A percentile compares a stretch with the other conserved stretches of the same genome.
phyloP scores from a whole-genome alignment of 1,140 invertebrate species.

The Orius insidiosus region DNA sequence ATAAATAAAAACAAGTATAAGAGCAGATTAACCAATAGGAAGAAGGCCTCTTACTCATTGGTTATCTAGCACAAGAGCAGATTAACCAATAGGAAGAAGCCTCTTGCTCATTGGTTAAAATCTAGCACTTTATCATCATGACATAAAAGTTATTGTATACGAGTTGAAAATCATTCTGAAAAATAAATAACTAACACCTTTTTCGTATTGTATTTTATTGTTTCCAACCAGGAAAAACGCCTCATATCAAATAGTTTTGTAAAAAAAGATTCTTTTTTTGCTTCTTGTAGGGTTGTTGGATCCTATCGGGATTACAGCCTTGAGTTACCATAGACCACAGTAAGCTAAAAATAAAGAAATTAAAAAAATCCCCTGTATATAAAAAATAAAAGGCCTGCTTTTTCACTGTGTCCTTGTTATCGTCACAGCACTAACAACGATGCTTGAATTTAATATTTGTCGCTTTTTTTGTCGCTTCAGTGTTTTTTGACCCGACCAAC shows the following conservation, averaged over 20 bases:
- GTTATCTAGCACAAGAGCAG: too few relatives aligned
- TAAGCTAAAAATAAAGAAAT: slow-evolving; percentile 16
- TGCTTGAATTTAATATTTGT: slow-evolving; percentile 8
- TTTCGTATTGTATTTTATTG: not conserved
- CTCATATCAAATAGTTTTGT: not conserved
- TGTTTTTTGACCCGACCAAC: slow-evolving; percentile 7
- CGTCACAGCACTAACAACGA: not conserved
- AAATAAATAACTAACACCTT: not conserved
- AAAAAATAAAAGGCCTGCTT: too few relatives aligned
- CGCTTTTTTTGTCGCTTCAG: slow-evolving; percentile 8
- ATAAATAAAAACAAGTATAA: too few relatives aligned
- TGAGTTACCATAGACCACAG: slow-evolving; percentile 21
- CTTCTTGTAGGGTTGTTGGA: slow-evolving; percentile 22
- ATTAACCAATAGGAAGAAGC: too few relatives aligned
- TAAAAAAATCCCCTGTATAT: not conserved
- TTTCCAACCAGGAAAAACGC: not conserved
- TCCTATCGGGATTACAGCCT: slow-evolving; percentile 24
- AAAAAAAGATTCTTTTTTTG: slow-evolving; percentile 8
- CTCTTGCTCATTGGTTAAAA: too few relatives aligned
- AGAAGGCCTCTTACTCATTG: too few relatives aligned
- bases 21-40: too few relatives aligned
- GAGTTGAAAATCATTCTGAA: too few relatives aligned
- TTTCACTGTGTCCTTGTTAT: too few relatives aligned
- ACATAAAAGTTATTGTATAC: too few relatives aligned
- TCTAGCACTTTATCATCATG: too few relatives aligned